phyloP scores from a whole-genome alignment of 2,888 invertebrate genomes.

The Allolobophora icterica region DNA sequence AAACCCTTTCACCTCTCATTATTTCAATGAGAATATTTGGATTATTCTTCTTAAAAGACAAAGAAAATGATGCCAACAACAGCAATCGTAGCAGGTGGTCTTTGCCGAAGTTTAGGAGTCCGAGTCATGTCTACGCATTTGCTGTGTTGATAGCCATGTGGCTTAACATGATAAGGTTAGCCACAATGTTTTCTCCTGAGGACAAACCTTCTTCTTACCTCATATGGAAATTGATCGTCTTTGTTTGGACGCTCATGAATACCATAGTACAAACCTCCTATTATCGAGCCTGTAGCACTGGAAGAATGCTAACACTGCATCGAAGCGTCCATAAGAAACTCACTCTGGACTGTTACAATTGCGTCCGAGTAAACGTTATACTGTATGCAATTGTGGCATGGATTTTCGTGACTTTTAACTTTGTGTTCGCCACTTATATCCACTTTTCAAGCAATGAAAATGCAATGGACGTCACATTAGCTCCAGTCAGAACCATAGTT shows the following conservation, averaged over 20 bases:
- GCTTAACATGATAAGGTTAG: neutral
- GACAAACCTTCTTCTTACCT: neutral
- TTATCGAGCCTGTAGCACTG: neutral
- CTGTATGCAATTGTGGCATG: neutral
- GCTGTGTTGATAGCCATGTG: neutral
- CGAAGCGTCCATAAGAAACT: neutral
- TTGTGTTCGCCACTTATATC: neutral
- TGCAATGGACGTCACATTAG: neutral
- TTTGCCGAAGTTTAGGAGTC: neutral
- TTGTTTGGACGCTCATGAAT: neutral
- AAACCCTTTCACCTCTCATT: neutral
- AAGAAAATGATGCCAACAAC: neutral
- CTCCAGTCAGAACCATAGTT: neutral
- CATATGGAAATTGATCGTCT: neutral
- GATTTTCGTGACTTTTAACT: neutral
- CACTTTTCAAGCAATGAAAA: neutral
- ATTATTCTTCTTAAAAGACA: neutral
- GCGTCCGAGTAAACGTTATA: neutral
- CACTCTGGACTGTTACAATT: neutral
- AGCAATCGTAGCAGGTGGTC: neutral
- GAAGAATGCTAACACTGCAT: neutral
- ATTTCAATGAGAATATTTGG: slow-evolving; percentile 8
- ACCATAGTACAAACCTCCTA: neutral
- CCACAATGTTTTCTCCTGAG: neutral
- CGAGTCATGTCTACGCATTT: neutral